Evolutionary conservation across 2,888 invertebrate species (phyloP).

Genomic region (Tyria jacobaeae): DNA sequence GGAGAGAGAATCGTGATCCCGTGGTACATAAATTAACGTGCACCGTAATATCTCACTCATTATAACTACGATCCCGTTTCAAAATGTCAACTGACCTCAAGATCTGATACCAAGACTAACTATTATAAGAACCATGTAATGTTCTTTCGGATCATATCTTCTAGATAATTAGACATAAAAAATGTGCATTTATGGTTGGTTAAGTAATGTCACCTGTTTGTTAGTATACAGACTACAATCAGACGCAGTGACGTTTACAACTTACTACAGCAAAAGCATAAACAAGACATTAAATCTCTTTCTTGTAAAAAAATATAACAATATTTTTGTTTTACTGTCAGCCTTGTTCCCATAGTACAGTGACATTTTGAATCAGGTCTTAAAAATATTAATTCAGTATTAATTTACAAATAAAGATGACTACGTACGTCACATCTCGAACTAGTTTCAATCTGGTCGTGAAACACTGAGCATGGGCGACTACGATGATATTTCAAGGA

Average conservation of each 20-base stretch:
- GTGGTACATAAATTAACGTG: conserved; percentile 22
- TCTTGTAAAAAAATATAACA: too few species aligned
- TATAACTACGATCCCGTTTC: background rate
- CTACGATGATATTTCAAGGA: background rate
- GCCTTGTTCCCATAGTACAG: background rate
- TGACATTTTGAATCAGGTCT: conserved; percentile 10
- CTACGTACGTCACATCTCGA: conserved; percentile 39
- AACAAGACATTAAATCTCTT: too few species aligned
- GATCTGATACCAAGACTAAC: too few species aligned
- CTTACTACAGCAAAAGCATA: too few species aligned
- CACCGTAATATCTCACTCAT: conserved; percentile 15
- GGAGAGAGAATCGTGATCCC: conserved; percentile 18
- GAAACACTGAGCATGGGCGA: conserved; percentile 13
- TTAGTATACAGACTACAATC: too few species aligned
- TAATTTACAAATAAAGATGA: conserved; percentile 8
- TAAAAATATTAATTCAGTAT: background rate
- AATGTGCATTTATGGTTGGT: too few species aligned
- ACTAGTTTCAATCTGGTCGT: conserved; percentile 11
- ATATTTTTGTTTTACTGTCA: too few species aligned
- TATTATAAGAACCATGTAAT: background rate
- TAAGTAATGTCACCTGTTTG: too few species aligned
- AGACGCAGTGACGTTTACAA: too few species aligned
- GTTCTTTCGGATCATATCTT: background rate
- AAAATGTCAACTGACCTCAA: conserved; percentile 14
- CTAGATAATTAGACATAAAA: too few species aligned